Evolutionary conservation across 2,888 invertebrate species (phyloP).

Genomic region (Malacosoma neustria): DNA sequence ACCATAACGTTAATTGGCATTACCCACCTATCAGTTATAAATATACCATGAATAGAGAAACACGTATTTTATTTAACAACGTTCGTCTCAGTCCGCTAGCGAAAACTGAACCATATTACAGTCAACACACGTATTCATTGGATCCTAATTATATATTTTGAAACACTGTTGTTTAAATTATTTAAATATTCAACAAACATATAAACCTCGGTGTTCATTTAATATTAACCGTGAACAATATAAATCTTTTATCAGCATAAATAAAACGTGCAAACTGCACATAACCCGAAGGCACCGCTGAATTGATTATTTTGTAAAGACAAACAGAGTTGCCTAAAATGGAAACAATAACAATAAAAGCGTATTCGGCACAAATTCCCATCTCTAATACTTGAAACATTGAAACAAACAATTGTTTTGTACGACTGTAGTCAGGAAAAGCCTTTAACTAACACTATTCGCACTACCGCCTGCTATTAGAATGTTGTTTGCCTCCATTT

Average conservation of each 20-base stretch:
- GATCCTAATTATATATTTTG: too few relatives aligned
- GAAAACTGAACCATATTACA: too few relatives aligned
- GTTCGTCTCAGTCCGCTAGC: too few relatives aligned
- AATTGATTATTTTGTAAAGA: neutral
- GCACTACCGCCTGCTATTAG: constrained; percentile 16
- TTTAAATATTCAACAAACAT: too few relatives aligned
- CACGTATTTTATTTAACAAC: too few relatives aligned
- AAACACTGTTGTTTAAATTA: too few relatives aligned
- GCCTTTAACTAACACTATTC: constrained; percentile 24
- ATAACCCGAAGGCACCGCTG: neutral
- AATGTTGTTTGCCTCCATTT: constrained; percentile 3
- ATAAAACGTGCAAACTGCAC: neutral
- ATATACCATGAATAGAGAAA: too few relatives aligned
- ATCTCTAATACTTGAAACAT: neutral
- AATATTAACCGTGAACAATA: neutral
- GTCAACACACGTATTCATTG: too few relatives aligned
- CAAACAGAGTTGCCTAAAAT: neutral
- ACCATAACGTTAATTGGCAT: too few relatives aligned
- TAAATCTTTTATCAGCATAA: neutral
- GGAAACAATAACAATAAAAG: neutral
- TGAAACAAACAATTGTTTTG: constrained; percentile 25
- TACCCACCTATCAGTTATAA: too few relatives aligned
- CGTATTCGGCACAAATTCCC: neutral
- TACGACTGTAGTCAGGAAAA: constrained; percentile 21
- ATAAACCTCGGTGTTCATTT: neutral